A percentile compares a stretch with the other conserved stretches of the same genome.
Conservation (phyloP, 1,140 invertebrate species). For the Heterodera carotae region DNA sequence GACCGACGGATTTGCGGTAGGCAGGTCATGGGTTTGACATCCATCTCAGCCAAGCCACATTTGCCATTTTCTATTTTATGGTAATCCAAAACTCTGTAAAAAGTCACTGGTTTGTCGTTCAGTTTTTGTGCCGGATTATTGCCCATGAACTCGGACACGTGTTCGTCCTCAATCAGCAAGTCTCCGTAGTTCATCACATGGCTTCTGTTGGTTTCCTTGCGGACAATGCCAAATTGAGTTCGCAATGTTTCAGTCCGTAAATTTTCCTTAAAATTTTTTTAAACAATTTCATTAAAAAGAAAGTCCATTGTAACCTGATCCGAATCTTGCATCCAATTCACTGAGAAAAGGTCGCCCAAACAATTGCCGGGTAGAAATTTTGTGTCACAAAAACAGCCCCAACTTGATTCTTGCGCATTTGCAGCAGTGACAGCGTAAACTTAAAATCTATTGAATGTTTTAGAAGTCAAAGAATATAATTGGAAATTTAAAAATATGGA, state of each 20-base stretch:
- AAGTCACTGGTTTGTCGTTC: slow-evolving; percentile 9
- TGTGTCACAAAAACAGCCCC: slow-evolving; percentile 64
- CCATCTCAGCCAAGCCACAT: too few species aligned
- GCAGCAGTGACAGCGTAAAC: slow-evolving; percentile 71
- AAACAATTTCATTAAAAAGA: slow-evolving; percentile 9
- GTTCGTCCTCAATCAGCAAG: slow-evolving; percentile 62
- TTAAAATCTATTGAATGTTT: background rate
- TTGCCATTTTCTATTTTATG: too few species aligned
- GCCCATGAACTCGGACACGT: slow-evolving; percentile 64
- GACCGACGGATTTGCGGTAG: too few species aligned
- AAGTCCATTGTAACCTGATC: slow-evolving; percentile 68
- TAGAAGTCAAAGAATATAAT: too few species aligned
- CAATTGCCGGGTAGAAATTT: slow-evolving; percentile 52
- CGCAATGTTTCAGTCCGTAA: slow-evolving; percentile 70
- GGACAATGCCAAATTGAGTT: slow-evolving; percentile 71
- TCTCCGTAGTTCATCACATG: slow-evolving; percentile 73
- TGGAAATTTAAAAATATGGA: too few species aligned
- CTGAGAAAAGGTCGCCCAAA: slow-evolving; percentile 67
- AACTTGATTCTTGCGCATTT: slow-evolving; percentile 68
- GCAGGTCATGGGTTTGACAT: too few species aligned
- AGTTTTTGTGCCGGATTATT: slow-evolving; percentile 31
- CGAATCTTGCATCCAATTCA: slow-evolving; percentile 75
- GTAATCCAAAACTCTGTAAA: too few species aligned
- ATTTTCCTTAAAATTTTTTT: slow-evolving; percentile 67
- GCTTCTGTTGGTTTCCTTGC: slow-evolving; percentile 71